Evolutionary conservation across 1,140 invertebrate species (phyloP).

Genomic region (Aphidius gifuensis): DNA sequence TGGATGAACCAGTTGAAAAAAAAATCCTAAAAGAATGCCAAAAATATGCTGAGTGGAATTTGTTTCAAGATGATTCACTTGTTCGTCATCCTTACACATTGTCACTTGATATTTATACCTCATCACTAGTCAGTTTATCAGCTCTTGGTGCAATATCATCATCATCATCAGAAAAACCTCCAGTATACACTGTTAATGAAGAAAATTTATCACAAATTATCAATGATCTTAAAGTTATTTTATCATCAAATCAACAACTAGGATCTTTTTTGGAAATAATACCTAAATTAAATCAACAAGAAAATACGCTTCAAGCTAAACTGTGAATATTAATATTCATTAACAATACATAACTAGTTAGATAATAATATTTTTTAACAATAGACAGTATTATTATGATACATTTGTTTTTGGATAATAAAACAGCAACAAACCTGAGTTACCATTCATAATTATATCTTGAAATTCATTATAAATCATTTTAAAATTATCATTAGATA

Average conservation of each 20-base stretch:
- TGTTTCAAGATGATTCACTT: slow-evolving; percentile 32
- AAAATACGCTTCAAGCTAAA: slow-evolving; percentile 43
- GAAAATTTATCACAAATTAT: slow-evolving; percentile 31
- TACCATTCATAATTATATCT: too few species aligned
- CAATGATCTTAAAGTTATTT: slow-evolving; percentile 35
- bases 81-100: slow-evolving; percentile 47
- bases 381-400: too few species aligned
- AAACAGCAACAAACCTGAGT: too few species aligned
- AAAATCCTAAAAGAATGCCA: slow-evolving; percentile 42
- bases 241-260: slow-evolving; percentile 29
- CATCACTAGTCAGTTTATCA: slow-evolving; percentile 41
- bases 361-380: too few species aligned
- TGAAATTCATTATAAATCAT: too few species aligned
- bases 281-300: slow-evolving; percentile 29
- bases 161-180: slow-evolving; percentile 18
- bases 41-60: slow-evolving; percentile 39
- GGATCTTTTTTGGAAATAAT: slow-evolving; percentile 38
- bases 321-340: slow-evolving; percentile 37
- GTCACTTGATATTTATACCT: slow-evolving; percentile 45
- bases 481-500: too few species aligned
- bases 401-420: too few species aligned
- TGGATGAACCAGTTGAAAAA: slow-evolving; percentile 32
- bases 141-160: slow-evolving; percentile 30
- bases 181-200: slow-evolving; percentile 36
- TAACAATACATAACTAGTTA: too few species aligned